These are phyloP conservation scores for Lepus townsendii DNA, from an alignment of 2,797 vertebrate genomes.

Conservation along the genomic window DNA sequence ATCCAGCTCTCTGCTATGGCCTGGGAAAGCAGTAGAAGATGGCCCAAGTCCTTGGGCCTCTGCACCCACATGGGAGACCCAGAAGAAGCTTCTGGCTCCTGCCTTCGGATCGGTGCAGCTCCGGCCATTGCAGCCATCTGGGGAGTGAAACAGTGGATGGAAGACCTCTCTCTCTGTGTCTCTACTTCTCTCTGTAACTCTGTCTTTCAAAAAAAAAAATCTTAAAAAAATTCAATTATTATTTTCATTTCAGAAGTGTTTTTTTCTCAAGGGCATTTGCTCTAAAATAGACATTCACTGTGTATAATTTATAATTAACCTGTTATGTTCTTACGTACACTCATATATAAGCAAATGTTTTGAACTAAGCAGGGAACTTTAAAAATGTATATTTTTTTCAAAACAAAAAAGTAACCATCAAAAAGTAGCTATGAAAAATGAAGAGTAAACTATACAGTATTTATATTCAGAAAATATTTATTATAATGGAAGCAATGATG, in stretches of 20 bases:
- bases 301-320: slow-evolving; percentile 12
- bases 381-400: neutral
- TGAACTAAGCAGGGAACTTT: neutral
- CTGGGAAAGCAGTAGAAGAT: too few relatives aligned
- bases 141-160: too few relatives aligned
- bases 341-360: neutral
- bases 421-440: neutral
- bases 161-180: too few relatives aligned
- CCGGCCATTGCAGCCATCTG: too few relatives aligned
- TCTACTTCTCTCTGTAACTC: too few relatives aligned
- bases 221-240: neutral
- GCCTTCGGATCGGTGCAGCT: too few relatives aligned
- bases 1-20: too few relatives aligned
- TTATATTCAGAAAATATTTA: neutral
- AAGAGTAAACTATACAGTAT: neutral
- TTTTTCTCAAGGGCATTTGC: slow-evolving; percentile 31
- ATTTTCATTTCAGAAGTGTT: neutral
- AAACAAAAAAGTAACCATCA: neutral
- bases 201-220: too few relatives aligned
- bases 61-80: too few relatives aligned
- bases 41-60: too few relatives aligned
- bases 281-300: neutral
- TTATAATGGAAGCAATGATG: neutral
- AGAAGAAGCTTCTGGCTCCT: too few relatives aligned
- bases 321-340: neutral